phyloP scores from a whole-genome alignment of 2,888 invertebrate genomes.

The Cheilosia pagana region DNA sequence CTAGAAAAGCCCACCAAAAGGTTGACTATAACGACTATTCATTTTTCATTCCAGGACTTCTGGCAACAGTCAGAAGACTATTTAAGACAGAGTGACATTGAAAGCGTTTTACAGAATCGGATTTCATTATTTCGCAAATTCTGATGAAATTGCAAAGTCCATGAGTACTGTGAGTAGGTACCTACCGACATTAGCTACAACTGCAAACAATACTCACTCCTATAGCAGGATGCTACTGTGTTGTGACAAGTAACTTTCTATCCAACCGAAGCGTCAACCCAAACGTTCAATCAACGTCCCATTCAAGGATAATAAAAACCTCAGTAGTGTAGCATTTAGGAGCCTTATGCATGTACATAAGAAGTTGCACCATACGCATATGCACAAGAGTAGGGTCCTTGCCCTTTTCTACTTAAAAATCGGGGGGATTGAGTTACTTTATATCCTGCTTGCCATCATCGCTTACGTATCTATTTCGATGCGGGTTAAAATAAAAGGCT shows the following conservation, averaged over 20 bases:
- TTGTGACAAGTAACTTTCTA: not conserved
- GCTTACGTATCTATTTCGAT: conserved; percentile 36
- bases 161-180: too few relatives aligned
- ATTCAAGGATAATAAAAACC: too few relatives aligned
- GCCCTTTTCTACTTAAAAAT: not conserved
- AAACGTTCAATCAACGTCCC: not conserved
- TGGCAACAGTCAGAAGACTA: too few relatives aligned
- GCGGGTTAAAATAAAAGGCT: conserved; percentile 32
- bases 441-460: conserved; percentile 37
- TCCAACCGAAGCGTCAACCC: not conserved
- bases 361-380: not conserved
- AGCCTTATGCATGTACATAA: not conserved
- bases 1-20: too few relatives aligned
- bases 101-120: too few relatives aligned
- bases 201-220: too few relatives aligned
- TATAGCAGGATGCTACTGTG: not conserved
- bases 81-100: too few relatives aligned
- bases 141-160: not conserved
- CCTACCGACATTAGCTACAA: too few relatives aligned
- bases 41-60: too few relatives aligned
- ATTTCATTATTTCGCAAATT: not conserved
- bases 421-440: conserved; percentile 43
- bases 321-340: too few relatives aligned
- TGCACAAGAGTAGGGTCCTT: not conserved
- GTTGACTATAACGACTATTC: too few relatives aligned